Percentiles rank a stretch among this genome's conserved stretches.
These are phyloP conservation scores for Pachymerium ferrugineum DNA, from an alignment of 2,888 invertebrate species.

Conservation along the genomic window DNA sequence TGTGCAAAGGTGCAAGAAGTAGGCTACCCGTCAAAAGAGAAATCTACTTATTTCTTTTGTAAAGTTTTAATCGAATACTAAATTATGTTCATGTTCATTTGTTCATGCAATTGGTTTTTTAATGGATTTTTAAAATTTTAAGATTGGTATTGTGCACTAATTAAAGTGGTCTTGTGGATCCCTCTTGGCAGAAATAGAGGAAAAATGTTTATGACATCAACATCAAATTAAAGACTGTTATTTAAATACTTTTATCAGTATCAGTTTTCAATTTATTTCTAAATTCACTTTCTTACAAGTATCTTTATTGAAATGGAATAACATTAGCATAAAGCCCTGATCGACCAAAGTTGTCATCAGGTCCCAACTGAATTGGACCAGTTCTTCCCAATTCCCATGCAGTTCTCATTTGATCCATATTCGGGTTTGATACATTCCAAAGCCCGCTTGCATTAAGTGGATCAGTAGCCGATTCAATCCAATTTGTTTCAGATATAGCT, in stretches of 20 bases:
- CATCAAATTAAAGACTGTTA: no score
- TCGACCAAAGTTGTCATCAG: not conserved
- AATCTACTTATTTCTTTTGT: no score
- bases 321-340: constrained; percentile 14
- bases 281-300: not conserved
- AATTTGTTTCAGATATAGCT: constrained; percentile 27
- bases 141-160: no score
- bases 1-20: no score
- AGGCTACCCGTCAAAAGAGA: no score
- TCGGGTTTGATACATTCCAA: constrained; percentile 28
- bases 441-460: not conserved
- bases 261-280: not conserved
- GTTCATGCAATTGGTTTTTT: no score
- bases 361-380: constrained; percentile 25
- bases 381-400: constrained; percentile 31
- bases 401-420: not conserved
- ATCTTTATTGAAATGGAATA: not conserved
- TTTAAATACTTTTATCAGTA: not conserved
- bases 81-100: no score
- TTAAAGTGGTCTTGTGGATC: no score
- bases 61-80: no score
- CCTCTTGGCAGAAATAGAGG: no score
- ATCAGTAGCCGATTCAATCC: constrained; percentile 25
- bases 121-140: no score
- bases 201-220: no score